Base-by-base conservation (phyloP, 2,797 vertebrate genomes). In the Perdix hodgsoniae region DNA sequence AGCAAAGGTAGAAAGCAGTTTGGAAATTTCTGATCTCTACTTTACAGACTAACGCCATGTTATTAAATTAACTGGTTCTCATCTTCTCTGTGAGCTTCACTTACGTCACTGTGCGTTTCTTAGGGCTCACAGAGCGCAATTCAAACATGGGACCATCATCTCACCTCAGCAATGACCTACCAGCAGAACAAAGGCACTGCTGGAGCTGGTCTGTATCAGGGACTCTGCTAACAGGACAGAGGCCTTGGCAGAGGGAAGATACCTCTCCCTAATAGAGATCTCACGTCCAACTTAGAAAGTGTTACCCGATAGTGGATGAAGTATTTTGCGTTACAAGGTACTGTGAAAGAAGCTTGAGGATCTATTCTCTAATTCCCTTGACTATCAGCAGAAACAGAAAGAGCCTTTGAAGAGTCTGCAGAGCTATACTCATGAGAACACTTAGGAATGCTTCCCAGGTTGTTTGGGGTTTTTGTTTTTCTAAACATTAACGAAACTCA, bases 391-490 rank as follows among this genome's bases (percentile, higher is more conserved):
- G 44, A 71, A 40, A 13, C 74, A 71, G 44, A 67, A 40, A 11
- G 31, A 82, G 50, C 35, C n/a, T 64, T 63, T 22, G 29, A 71
- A 88, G 65, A 75, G 31, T 26, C 60, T 78, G 33, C 39, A 78
- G 56, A 76, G 10, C 11, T 75, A 37, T 16, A 67, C 35, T 63
- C 4, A 0, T 78, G 69, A 83, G 84, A 93, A 78, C 31, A 26
- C 59, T 52, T 60, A 67, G 35, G 64, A 93, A 79, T 26, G 3
- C 39, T 83, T 92, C 76, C 83, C 91, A 88, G 39, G 0, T 47
- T 91, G 87, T 86, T 96, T 87, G 33, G 44, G 33, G 22, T 1
- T 80, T 92, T 88, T 94, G 54, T 90, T 91, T 93, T 96, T 75
- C 87, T 66, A 91, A 96, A 91, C 87, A 65, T 66, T 91, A 71